Conservation (phyloP, 2,888 invertebrate genomes). For the Amphipoea oculea region DNA sequence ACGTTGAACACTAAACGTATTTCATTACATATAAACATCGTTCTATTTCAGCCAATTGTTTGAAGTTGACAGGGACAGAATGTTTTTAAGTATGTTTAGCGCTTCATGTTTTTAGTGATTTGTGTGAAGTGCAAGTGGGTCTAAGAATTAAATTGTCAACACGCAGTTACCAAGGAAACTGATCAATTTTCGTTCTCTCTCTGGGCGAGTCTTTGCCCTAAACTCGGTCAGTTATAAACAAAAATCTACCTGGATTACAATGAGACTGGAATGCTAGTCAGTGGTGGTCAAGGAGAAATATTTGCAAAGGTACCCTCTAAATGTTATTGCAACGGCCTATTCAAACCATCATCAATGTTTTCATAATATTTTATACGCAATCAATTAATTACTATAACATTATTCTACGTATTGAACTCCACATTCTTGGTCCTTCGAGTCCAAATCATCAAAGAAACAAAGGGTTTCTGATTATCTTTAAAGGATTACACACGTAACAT, state of each 20-base stretch:
- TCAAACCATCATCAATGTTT: slow-evolving; percentile 24
- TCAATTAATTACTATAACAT: background rate
- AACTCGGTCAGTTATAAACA: background rate
- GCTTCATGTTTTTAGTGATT: too few relatives aligned
- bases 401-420: slow-evolving; percentile 4
- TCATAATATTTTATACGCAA: slow-evolving; percentile 23
- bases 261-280: background rate
- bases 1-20: too few relatives aligned
- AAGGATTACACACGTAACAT: background rate
- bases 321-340: slow-evolving; percentile 33
- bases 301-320: slow-evolving; percentile 8
- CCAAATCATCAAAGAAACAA: background rate
- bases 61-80: too few relatives aligned
- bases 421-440: slow-evolving; percentile 13
- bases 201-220: background rate
- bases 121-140: too few relatives aligned
- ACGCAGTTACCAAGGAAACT: background rate
- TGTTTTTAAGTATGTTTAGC: too few relatives aligned
- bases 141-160: background rate
- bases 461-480: background rate
- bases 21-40: too few relatives aligned
- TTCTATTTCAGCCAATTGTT: too few relatives aligned
- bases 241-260: background rate
- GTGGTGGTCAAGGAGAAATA: slow-evolving; percentile 20
- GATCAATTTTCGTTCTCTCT: background rate